Base-by-base conservation (phyloP, 2,113 vertebrate species). In the Suricata suricatta region DNA sequence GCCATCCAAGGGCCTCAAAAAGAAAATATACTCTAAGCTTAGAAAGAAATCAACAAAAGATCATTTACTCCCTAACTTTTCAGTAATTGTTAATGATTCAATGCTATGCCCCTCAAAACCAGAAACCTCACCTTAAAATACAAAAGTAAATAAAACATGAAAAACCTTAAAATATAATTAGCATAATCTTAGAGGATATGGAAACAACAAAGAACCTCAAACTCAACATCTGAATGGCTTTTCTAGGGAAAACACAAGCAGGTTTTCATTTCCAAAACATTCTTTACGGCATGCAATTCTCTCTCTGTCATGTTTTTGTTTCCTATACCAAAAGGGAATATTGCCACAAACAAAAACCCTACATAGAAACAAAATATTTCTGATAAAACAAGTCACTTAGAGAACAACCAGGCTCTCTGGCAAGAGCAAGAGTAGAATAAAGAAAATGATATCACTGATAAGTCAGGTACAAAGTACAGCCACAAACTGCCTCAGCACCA, bases 121-220 rank as follows among this genome's bases (percentile, higher is more conserved):
- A 85, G 44, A 90, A 97, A 54, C 29, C 12, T 95, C 47, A 94
- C 27, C 50, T 80, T 88, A 96, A 94, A 96, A 57, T 88, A 35
- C 31, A 47, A 4, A 87, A 94, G 11, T 52, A 64, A 94, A 76
- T 68, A 96, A 92, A 95, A 66, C 7, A 74, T 44, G 4, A 69
- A 50, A 85, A 64, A 57, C 0, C 4, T 76, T 77, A 72, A 50
- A 74, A 64, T 66, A n/a, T 17, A 85, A n/a, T 92, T 64, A 76
- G 19, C 41, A 90, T 77, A 89, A 41, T 50, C 19, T 15, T 64
- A 96, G 19, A 79, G 25, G 19, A 60, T 38, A 63, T 38, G 35
- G 16, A 95, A 88, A n/a, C 52, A 80, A 79, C 47, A 44, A 60
- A 71, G 64, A 16, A 14, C 8, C 54, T 80, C 25, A 76, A 29